Evolutionary conservation across 2,113 vertebrate species (phyloP).

Genomic region (Psittacara wagleri): DNA sequence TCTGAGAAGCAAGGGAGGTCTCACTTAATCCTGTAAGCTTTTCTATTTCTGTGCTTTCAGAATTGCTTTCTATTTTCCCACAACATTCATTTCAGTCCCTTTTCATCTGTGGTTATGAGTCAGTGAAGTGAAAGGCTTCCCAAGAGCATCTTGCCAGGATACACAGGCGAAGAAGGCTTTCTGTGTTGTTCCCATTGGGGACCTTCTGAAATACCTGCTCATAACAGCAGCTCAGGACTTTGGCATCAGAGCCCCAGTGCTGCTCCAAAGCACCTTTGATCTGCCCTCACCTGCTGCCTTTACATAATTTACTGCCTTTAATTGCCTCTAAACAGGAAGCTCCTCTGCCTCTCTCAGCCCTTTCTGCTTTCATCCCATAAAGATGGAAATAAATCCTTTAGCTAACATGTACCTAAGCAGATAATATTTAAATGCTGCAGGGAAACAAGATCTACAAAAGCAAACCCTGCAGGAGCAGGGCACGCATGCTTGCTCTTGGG

Average conservation of each 20-base stretch:
- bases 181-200: rapidly evolving
- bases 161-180: neutral
- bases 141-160: neutral
- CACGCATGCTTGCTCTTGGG: neutral
- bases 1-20: neutral
- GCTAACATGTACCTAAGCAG: neutral
- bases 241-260: rapidly evolving
- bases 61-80: neutral
- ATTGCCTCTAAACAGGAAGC: rapidly evolving
- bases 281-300: neutral
- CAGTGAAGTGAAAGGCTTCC: neutral
- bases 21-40: neutral
- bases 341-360: neutral
- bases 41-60: neutral
- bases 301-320: neutral
- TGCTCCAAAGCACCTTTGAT: neutral
- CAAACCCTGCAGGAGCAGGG: neutral
- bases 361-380: neutral
- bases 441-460: neutral
- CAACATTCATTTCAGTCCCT: neutral
- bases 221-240: neutral
- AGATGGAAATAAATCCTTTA: neutral
- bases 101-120: neutral
- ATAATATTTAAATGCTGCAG: neutral
- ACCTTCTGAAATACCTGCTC: neutral